Percentiles rank a stretch among this genome's conserved stretches.
Conservation (phyloP, 2,888 invertebrate genomes). For the Epirrhoe alternata region DNA sequence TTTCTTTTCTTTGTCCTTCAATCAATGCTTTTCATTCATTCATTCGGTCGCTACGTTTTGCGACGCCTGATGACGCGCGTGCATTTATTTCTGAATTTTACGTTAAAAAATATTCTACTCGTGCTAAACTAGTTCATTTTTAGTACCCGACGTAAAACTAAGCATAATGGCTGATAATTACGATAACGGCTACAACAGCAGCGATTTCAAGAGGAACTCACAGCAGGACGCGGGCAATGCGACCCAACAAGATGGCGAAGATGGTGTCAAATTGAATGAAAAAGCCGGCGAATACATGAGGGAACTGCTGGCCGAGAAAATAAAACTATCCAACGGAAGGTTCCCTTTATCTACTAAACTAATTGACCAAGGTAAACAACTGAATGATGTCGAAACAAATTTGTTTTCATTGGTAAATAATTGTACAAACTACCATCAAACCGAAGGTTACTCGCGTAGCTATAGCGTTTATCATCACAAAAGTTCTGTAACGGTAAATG, state of each 20-base stretch:
- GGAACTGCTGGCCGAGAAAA: constrained; percentile 89
- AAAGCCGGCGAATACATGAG: constrained; percentile 92
- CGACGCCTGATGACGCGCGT: constrained; percentile 35
- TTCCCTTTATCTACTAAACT: constrained; percentile 89
- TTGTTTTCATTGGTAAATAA: neutral
- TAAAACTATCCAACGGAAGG: constrained; percentile 87
- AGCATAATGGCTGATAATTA: constrained; percentile 69
- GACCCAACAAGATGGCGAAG: constrained; percentile 81
- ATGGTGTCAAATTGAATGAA: constrained; percentile 85
- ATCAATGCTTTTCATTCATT: constrained; percentile 29
- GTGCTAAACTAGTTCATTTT: constrained; percentile 10
- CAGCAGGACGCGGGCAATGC: constrained; percentile 53
- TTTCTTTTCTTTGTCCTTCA: neutral
- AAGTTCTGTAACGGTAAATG: constrained; percentile 6
- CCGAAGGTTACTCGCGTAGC: neutral
- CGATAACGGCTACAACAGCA: constrained; percentile 77
- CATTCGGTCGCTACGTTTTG: constrained; percentile 6
- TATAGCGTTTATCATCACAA: constrained; percentile 1
- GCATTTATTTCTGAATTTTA: constrained; percentile 18
- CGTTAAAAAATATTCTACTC: neutral
- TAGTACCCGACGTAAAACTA: constrained; percentile 19
- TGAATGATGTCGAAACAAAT: neutral
- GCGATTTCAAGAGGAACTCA: constrained; percentile 79
- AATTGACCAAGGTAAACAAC: constrained; percentile 68
- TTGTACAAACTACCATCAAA: neutral